Evolutionary conservation across 2,888 invertebrate genomes (phyloP).

Genomic region (Perdita meconis): DNA sequence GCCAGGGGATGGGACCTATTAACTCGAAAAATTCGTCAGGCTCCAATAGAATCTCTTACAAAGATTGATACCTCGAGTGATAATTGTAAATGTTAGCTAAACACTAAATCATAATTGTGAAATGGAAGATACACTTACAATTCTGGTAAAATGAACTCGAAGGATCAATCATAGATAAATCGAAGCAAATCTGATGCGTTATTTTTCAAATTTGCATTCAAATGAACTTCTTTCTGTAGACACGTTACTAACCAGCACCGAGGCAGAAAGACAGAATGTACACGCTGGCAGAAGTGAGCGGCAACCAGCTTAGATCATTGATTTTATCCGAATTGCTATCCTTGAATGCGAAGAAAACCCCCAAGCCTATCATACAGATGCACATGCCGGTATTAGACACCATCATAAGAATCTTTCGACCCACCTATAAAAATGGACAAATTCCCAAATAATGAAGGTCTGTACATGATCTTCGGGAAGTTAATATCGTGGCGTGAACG

Average conservation of each 20-base stretch:
- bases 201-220: too few relatives aligned
- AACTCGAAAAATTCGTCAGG: background rate
- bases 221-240: too few relatives aligned
- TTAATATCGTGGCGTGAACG: too few relatives aligned
- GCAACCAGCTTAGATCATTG: slow-evolving; percentile 80
- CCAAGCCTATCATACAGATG: slow-evolving; percentile 88
- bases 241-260: slow-evolving; percentile 78
- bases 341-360: slow-evolving; percentile 87
- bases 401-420: slow-evolving; percentile 90
- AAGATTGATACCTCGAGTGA: background rate
- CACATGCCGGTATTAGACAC: slow-evolving; percentile 90
- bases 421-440: slow-evolving; percentile 84
- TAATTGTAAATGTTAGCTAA: background rate
- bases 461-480: background rate
- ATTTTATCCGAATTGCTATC: slow-evolving; percentile 66
- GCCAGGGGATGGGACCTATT: slow-evolving; percentile 85
- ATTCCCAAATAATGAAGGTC: background rate
- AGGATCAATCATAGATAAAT: too few relatives aligned
- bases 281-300: slow-evolving; percentile 82
- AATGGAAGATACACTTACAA: too few relatives aligned
- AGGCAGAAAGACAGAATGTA: slow-evolving; percentile 84
- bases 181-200: too few relatives aligned
- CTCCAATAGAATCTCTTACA: background rate
- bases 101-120: background rate
- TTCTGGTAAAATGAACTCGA: too few relatives aligned